phyloP scores from a whole-genome alignment of 2,797 vertebrate genomes.

The Gila robusta region DNA sequence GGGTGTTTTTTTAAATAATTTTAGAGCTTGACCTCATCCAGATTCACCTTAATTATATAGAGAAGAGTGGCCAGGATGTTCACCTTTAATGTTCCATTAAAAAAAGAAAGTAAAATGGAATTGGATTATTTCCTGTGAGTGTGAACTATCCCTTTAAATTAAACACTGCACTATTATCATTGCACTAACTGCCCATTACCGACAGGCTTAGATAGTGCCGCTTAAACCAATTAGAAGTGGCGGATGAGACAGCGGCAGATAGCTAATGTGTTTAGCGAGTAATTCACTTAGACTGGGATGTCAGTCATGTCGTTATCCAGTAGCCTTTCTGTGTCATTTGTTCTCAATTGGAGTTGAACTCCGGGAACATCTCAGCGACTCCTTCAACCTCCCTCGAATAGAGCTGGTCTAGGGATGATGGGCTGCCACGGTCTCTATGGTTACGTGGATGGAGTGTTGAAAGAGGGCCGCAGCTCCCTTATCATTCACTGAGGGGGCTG shows the following conservation, averaged over 20 bases:
- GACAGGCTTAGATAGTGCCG: neutral
- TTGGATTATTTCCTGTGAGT: neutral
- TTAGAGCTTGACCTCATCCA: neutral
- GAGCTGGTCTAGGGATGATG: slow-evolving; percentile 49
- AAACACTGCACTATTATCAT: slow-evolving; percentile 7
- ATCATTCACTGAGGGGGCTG: slow-evolving; percentile 63
- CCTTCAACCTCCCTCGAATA: slow-evolving; percentile 56
- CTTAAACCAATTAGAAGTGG: slow-evolving; percentile 37
- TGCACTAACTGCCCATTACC: slow-evolving; percentile 36
- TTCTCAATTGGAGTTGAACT: slow-evolving; percentile 41
- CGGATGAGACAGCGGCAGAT: neutral
- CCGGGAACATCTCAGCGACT: slow-evolving; percentile 12
- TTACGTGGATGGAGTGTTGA: slow-evolving; percentile 65
- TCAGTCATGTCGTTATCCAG: slow-evolving; percentile 31
- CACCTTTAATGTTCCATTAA: neutral
- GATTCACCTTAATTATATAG: neutral
- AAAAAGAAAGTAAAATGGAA: neutral
- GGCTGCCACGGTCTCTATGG: slow-evolving; percentile 74
- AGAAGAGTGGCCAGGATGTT: neutral
- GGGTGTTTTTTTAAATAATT: too few relatives aligned
- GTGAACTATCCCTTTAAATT: slow-evolving; percentile 8
- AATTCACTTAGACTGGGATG: slow-evolving; percentile 17
- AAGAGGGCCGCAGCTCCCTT: slow-evolving; percentile 63
- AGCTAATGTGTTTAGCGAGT: slow-evolving; percentile 20
- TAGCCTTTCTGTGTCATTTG: slow-evolving; percentile 41